phyloP scores from a whole-genome alignment of 2,113 vertebrate genomes.

The Oreotrochilus melanogaster region DNA sequence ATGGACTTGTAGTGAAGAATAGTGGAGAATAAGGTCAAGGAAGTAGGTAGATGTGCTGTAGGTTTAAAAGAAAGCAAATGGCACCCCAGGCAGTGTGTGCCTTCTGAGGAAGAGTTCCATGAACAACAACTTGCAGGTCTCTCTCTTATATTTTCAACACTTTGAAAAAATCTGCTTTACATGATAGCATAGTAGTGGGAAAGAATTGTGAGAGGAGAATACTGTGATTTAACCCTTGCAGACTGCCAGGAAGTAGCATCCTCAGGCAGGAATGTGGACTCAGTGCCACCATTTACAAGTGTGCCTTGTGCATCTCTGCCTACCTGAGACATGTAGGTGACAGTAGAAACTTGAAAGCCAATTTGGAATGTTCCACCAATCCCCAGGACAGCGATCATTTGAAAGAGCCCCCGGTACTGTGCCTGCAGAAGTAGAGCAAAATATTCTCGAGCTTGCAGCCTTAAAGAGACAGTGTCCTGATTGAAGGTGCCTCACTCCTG shows the following conservation, averaged over 20 bases:
- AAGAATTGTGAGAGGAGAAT: background rate
- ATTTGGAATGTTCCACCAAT: slow-evolving; percentile 86
- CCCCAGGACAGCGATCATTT: slow-evolving; percentile 72
- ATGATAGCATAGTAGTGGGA: background rate
- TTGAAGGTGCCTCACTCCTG: background rate
- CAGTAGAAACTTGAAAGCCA: slow-evolving; percentile 80
- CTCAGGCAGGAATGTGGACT: background rate
- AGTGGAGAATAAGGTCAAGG: background rate
- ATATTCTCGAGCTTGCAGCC: background rate
- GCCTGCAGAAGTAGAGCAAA: slow-evolving; percentile 25
- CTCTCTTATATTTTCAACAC: background rate
- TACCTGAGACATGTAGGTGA: slow-evolving; percentile 84
- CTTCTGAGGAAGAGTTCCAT: background rate
- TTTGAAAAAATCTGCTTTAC: background rate
- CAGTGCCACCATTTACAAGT: background rate
- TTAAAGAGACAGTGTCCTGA: background rate
- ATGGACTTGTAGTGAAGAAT: background rate
- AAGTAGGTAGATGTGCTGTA: background rate
- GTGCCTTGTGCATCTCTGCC: background rate
- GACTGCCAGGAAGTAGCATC: background rate
- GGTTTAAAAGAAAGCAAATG: background rate
- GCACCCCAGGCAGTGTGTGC: background rate
- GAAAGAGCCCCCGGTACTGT: slow-evolving; percentile 60
- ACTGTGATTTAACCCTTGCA: background rate
- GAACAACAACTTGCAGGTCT: background rate